Percentiles rank a stretch among this genome's conserved stretches.
Evolutionary conservation across 1,140 invertebrate species (phyloP).

Genomic region (Drosophila jambulina): DNA sequence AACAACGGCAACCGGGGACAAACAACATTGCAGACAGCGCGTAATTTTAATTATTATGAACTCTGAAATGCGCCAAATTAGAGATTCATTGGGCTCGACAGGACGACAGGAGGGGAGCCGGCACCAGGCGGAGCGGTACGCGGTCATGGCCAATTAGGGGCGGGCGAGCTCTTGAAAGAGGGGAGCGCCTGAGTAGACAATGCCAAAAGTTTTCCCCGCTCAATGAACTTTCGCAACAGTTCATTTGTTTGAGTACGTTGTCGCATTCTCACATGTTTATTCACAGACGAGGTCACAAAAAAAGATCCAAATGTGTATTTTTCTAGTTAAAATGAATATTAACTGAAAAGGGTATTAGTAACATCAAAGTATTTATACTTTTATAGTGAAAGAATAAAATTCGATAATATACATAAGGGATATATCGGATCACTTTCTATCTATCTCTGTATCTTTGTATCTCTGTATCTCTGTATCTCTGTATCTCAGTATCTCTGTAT

Average conservation of each 20-base stretch:
- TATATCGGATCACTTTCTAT: no score
- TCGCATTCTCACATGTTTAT: constrained; percentile 6
- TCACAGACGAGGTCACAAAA: not conserved
- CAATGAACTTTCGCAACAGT: constrained; percentile 69
- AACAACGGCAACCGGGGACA: constrained; percentile 37
- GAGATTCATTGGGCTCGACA: constrained; percentile 69
- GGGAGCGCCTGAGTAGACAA: constrained; percentile 41
- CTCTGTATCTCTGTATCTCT: no score
- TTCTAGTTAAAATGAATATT: not conserved
- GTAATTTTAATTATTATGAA: constrained; percentile 83
- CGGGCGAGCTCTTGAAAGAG: not conserved
- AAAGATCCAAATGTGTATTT: not conserved
- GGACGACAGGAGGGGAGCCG: constrained; percentile 2
- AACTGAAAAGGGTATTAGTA: not conserved
- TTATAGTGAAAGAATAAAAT: not conserved
- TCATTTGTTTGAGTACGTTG: constrained; percentile 39
- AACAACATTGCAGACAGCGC: constrained; percentile 67
- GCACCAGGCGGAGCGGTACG: not conserved
- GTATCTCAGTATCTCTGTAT: no score
- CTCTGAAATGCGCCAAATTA: constrained; percentile 73
- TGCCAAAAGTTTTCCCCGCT: constrained; percentile 58
- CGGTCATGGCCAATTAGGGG: constrained; percentile 21
- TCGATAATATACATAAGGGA: no score
- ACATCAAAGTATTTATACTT: not conserved
- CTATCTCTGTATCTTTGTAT: no score